These are phyloP conservation scores for Enteromius fasciolatus DNA, from an alignment of 2,797 vertebrate genomes.

Conservation along the genomic window DNA sequence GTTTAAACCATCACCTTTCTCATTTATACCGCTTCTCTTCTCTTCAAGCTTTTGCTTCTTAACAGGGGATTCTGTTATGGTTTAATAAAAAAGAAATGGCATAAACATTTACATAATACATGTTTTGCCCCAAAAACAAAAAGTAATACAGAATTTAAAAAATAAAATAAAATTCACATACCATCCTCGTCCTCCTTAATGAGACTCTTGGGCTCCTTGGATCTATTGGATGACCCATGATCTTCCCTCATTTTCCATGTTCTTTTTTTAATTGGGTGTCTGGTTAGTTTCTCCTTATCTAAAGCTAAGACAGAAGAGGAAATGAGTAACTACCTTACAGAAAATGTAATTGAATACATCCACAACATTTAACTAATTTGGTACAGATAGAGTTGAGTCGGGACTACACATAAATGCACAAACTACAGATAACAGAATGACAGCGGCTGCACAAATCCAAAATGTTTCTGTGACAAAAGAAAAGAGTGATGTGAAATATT, in stretches of 20 bases:
- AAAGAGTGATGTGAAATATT: not conserved
- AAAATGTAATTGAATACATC: not conserved
- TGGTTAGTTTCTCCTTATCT: slow-evolving; percentile 56
- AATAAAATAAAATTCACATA: not conserved
- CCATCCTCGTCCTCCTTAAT: slow-evolving; percentile 55
- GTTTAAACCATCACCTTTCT: slow-evolving; percentile 49
- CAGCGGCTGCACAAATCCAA: too few species aligned
- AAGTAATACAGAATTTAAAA: too few species aligned
- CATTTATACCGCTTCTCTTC: not conserved
- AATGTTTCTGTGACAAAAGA: not conserved
- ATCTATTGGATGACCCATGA: slow-evolving; percentile 53
- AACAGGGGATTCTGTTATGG: slow-evolving; percentile 55
- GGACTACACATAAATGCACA: too few species aligned
- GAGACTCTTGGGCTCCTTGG: slow-evolving; percentile 52
- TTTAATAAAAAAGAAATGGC: not conserved
- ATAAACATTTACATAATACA: not conserved
- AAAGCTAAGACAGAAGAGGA: slow-evolving; percentile 40
- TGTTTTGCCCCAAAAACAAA: slow-evolving; percentile 40
- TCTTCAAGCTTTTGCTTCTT: slow-evolving; percentile 64
- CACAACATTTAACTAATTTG: too few species aligned
- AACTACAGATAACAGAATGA: too few species aligned
- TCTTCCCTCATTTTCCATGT: slow-evolving; percentile 32
- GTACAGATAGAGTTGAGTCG: too few species aligned
- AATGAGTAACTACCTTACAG: not conserved
- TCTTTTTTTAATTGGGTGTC: slow-evolving; percentile 65